Conservation (phyloP, 2,888 invertebrate genomes). For the Linnaemya vulpina region DNA sequence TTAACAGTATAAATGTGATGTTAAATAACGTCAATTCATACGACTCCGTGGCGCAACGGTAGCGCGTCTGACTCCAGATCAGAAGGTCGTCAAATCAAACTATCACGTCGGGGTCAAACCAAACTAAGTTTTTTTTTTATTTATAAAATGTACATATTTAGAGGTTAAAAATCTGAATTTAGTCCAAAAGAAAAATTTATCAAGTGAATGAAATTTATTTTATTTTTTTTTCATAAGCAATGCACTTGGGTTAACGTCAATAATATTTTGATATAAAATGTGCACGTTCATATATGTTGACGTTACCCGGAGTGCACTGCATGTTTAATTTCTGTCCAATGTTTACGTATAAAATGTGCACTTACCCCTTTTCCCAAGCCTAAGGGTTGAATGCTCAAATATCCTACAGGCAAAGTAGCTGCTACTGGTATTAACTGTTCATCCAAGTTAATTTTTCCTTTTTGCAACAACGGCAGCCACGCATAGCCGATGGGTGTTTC, state of each 20-base stretch:
- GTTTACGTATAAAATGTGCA: constrained; percentile 41
- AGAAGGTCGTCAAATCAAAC: constrained; percentile 82
- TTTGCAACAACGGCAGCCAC: constrained; percentile 94
- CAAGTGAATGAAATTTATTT: too few relatives aligned
- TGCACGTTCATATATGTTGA: too few relatives aligned
- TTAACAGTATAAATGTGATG: constrained; percentile 18
- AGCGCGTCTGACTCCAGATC: constrained; percentile 82
- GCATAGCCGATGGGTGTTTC: constrained; percentile 96
- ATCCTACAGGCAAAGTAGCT: constrained; percentile 93
- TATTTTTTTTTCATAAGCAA: too few relatives aligned
- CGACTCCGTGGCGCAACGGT: constrained; percentile 82
- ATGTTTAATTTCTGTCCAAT: too few relatives aligned
- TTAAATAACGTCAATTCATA: not conserved
- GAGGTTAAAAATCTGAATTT: too few relatives aligned
- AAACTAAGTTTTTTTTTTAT: not conserved
- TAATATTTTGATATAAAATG: too few relatives aligned
- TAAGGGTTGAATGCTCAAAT: constrained; percentile 93
- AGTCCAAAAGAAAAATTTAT: too few relatives aligned
- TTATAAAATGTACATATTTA: too few relatives aligned
- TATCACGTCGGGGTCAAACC: constrained; percentile 80
- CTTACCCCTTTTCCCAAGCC: constrained; percentile 95
- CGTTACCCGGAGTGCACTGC: too few relatives aligned
- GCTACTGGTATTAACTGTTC: constrained; percentile 93
- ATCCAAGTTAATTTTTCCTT: constrained; percentile 93
- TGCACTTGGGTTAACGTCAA: too few relatives aligned